Conservation (phyloP, 2,113 vertebrate species). For the Semicossyphus pulcher region DNA sequence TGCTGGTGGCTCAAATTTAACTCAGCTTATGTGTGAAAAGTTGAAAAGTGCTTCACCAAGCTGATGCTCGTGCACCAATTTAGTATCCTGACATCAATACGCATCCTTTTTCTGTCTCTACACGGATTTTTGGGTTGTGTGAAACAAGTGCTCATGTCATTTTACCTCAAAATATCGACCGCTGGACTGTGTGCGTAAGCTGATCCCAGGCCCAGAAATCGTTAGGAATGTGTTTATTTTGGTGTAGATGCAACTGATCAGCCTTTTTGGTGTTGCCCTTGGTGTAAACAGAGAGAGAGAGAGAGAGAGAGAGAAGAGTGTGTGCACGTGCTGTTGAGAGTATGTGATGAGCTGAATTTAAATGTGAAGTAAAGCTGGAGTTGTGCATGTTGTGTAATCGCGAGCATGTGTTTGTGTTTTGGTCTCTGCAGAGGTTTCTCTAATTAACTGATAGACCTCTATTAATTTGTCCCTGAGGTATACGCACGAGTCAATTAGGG, state of each 20-base stretch:
- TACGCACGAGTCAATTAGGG: conserved; percentile 85
- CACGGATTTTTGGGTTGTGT: conserved; percentile 61
- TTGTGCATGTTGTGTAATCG: neutral
- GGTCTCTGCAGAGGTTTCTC: conserved; percentile 76
- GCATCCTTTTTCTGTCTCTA: conserved; percentile 38
- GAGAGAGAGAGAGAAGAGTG: neutral
- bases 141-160: conserved; percentile 73
- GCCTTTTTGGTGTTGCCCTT: conserved; percentile 49
- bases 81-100: conserved; percentile 35
- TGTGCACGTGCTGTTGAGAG: conserved; percentile 21
- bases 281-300: conserved; percentile 51
- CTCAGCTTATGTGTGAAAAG: neutral
- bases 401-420: conserved; percentile 37
- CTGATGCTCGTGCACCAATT: neutral
- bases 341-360: conserved; percentile 28
- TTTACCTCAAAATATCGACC: conserved; percentile 81
- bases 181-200: conserved; percentile 67
- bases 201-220: conserved; percentile 74
- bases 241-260: conserved; percentile 66
- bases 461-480: conserved; percentile 91
- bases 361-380: conserved; percentile 21
- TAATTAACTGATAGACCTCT: conserved; percentile 92
- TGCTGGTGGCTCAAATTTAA: neutral
- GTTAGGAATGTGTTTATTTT: conserved; percentile 80
- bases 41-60: neutral